Evolutionary conservation across 2,888 invertebrate genomes (phyloP), one percentile per base, ranked within the genome.

Genomic region (Drosophila nigricruria): DNA sequence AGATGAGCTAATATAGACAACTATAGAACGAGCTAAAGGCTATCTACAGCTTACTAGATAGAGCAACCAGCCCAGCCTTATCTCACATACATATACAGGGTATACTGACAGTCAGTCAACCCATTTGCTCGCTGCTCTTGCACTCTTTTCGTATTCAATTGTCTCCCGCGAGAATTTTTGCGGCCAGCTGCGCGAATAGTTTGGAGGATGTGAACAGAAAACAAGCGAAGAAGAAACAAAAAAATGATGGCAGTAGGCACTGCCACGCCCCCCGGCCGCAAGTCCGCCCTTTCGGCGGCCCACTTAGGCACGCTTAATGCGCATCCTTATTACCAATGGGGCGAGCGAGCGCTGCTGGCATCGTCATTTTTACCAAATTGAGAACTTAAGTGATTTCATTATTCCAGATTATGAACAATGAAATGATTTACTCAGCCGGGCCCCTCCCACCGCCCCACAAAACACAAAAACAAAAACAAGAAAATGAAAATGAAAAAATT

Each of bases 311-410:
- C 81, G 74, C 77, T 86, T 87, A 83, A 87, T 88, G 86, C 77
- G 82, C 81, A 88, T 82, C 77, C 82, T 86, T 86, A 85, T 86
- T 85, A 85, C 86, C 88, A 82, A 56, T 70, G 86, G 81, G 85
- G 71, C 75, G 66, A 53, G 64, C 74, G 53, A 47, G 32, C 65
- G 64, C 74, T 78, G 81, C 78, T 80, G 79, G 79, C 84, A 80
- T 76, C 80, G 78, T 81, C 88, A 81, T 88, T 85, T 81, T 80
- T 79, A 75, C 72, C 82, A 81, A 89, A 90, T 90, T 89, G 90
- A 78, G 85, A 90, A 90, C 84, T 90, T 89, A 86, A 89, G 89
- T 84, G 89, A 88, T 89, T 88, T 89, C 88, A 90, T 90, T 89
- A 90, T 90, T 82, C 78, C 81, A 83, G 85, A 90, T 90, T 90